These are phyloP conservation scores for Catalaphyllia jardinei DNA, from an alignment of 64 coral and sea anemone genomes.

Conservation along the genomic window DNA sequence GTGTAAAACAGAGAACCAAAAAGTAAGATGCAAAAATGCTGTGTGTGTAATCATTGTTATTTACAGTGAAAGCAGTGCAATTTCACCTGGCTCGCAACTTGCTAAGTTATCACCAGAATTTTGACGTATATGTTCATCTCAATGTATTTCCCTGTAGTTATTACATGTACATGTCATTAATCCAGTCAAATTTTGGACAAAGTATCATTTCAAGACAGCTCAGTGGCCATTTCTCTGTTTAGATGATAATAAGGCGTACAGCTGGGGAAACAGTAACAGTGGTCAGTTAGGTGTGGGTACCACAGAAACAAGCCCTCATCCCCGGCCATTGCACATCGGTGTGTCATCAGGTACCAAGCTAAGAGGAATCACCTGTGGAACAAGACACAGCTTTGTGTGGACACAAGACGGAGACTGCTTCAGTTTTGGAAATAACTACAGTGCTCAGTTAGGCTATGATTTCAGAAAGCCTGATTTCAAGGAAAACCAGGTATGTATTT, in stretches of 20 bases:
- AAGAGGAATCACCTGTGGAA: constrained; percentile 82
- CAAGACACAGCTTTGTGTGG: constrained; percentile 94
- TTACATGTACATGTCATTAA: too few species aligned
- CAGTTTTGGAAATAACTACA: constrained; percentile 99
- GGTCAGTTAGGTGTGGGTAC: constrained; percentile 89
- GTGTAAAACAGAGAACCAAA: too few species aligned
- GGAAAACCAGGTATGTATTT: constrained; percentile 84
- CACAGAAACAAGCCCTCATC: constrained; percentile 62
- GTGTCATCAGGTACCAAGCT: constrained; percentile 57
- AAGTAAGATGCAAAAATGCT: too few species aligned
- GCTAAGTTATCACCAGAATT: too few species aligned
- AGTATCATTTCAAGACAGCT: neutral
- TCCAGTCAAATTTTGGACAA: too few species aligned
- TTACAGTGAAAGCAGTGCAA: too few species aligned
- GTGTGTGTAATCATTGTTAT: too few species aligned
- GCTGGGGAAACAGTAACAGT: constrained; percentile 98
- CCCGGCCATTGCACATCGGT: constrained; percentile 63
- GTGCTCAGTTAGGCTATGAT: constrained; percentile 96
- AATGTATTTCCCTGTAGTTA: too few species aligned
- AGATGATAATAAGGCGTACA: constrained; percentile 83
- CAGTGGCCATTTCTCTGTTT: neutral
- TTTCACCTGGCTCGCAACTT: too few species aligned
- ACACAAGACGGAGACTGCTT: constrained; percentile 92
- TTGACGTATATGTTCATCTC: too few species aligned
- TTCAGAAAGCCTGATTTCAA: constrained; percentile 99